Evolutionary conservation across 2,797 vertebrate genomes (phyloP).

Genomic region (Dryobates pubescens): DNA sequence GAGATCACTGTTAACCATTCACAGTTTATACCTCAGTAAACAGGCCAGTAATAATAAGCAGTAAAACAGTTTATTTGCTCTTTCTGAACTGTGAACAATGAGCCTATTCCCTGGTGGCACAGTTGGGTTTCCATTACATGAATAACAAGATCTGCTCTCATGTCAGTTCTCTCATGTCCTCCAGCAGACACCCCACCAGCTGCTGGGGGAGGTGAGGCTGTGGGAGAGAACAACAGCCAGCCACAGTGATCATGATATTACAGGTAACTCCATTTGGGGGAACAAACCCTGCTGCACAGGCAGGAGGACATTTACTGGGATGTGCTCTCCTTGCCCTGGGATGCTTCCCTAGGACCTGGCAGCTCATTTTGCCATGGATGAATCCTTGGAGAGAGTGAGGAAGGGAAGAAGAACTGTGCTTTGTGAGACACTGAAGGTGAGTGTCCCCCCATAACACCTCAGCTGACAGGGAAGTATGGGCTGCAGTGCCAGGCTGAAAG

Average conservation of each 20-base stretch:
- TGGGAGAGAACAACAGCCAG: background rate
- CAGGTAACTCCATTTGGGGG: background rate
- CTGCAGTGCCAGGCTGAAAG: background rate
- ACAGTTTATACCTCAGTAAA: background rate
- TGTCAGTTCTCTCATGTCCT: background rate
- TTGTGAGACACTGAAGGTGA: background rate
- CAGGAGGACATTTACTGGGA: background rate
- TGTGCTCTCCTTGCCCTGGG: background rate
- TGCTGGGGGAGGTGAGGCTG: background rate
- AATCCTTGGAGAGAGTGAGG: background rate
- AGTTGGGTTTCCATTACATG: background rate
- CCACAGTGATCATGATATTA: background rate
- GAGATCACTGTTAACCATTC: background rate
- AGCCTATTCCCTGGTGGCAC: slow-evolving; percentile 4
- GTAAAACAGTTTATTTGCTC: slow-evolving; percentile 35
- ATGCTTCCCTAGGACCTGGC: background rate
- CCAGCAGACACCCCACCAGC: background rate
- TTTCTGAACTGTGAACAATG: background rate
- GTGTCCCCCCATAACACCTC: background rate
- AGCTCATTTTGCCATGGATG: background rate
- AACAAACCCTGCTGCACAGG: background rate
- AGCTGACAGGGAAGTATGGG: background rate
- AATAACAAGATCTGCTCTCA: background rate
- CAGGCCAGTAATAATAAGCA: slow-evolving; percentile 10
- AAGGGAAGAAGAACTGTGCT: background rate